These are phyloP conservation scores for Parelbella ahira DNA, from an alignment of 2,888 invertebrate species.

Conservation along the genomic window DNA sequence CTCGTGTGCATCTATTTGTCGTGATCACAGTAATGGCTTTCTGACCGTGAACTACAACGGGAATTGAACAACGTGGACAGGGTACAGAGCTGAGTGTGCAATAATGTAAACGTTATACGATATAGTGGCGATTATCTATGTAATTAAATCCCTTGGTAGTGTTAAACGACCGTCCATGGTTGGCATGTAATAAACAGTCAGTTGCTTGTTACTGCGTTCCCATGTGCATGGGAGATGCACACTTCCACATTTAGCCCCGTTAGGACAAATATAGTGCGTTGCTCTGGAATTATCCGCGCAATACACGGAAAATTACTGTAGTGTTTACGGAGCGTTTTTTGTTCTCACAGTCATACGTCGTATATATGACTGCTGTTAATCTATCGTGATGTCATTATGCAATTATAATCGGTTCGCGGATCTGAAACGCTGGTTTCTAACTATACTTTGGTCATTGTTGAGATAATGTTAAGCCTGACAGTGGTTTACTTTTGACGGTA, in stretches of 20 bases:
- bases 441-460: constrained; percentile 26
- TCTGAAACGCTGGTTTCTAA: constrained; percentile 33
- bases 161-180: constrained; percentile 43
- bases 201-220: constrained; percentile 46
- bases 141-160: constrained; percentile 57
- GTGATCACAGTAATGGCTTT: constrained; percentile 48
- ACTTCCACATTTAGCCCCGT: constrained; percentile 58
- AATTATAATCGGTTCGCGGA: constrained; percentile 35
- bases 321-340: constrained; percentile 46
- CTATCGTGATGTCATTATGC: constrained; percentile 37
- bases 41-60: constrained; percentile 48
- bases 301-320: constrained; percentile 65
- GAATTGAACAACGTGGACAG: constrained; percentile 41
- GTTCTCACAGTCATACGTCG: constrained; percentile 45
- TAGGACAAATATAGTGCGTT: constrained; percentile 64
- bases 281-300: constrained; percentile 56
- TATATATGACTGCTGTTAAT: constrained; percentile 30
- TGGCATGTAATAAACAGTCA: constrained; percentile 33
- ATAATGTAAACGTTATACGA: constrained; percentile 38
- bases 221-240: constrained; percentile 56
- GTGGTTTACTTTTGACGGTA: background rate
- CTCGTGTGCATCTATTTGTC: constrained; percentile 30
- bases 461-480: constrained; percentile 9
- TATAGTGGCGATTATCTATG: constrained; percentile 41
- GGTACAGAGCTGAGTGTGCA: constrained; percentile 33